Conservation (phyloP, 2,888 invertebrate genomes). For the Dynastes grantii region DNA sequence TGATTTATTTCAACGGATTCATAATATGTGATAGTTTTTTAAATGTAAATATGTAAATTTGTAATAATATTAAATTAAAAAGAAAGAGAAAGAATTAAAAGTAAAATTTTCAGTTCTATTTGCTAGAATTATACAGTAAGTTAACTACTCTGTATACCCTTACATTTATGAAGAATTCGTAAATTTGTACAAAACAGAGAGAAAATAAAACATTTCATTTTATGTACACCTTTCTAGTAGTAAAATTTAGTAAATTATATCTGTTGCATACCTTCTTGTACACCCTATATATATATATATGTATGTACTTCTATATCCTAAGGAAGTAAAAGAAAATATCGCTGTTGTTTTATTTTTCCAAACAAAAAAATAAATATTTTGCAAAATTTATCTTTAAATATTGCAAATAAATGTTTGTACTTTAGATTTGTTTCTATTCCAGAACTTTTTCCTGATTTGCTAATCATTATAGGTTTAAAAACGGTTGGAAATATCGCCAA, state of each 20-base stretch:
- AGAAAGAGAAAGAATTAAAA: background rate
- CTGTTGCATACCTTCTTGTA: background rate
- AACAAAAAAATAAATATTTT: slow-evolving; percentile 30
- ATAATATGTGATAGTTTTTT: slow-evolving; percentile 50
- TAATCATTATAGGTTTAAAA: too few relatives aligned
- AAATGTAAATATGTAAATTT: slow-evolving; percentile 51
- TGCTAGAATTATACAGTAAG: slow-evolving; percentile 11
- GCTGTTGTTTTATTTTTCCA: slow-evolving; percentile 17
- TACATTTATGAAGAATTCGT: slow-evolving; percentile 25
- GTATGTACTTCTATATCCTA: background rate
- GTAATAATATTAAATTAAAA: slow-evolving; percentile 34
- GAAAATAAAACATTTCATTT: background rate
- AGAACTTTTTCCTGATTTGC: too few relatives aligned
- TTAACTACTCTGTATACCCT: background rate
- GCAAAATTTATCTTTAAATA: slow-evolving; percentile 41
- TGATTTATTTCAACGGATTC: slow-evolving; percentile 13
- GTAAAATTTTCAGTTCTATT: slow-evolving; percentile 10
- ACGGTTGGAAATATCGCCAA: too few relatives aligned
- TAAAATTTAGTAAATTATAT: slow-evolving; percentile 17
- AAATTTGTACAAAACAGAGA: slow-evolving; percentile 16
- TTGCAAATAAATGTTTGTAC: slow-evolving; percentile 47
- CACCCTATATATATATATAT: background rate
- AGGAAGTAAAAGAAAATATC: slow-evolving; percentile 1
- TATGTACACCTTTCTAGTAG: background rate
- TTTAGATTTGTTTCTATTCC: slow-evolving; percentile 27